Conservation (phyloP, 2,888 invertebrate genomes). For the Volucella zonaria region DNA sequence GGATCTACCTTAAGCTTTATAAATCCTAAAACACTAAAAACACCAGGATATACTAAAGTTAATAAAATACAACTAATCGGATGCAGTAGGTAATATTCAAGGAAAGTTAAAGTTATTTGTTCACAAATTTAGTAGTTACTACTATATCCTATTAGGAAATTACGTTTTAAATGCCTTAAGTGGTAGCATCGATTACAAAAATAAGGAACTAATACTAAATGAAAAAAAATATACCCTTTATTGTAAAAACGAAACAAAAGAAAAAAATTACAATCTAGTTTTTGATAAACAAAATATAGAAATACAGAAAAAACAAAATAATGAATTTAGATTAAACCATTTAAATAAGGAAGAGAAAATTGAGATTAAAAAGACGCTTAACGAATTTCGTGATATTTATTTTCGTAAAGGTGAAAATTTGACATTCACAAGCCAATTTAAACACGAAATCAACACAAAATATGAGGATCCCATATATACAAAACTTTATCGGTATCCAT, state of each 20-base stretch:
- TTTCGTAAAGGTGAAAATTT: no score
- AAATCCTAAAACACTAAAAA: slow-evolving; percentile 2
- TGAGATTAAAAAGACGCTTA: no score
- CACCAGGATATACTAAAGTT: slow-evolving; percentile 4
- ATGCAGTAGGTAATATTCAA: slow-evolving; percentile 1
- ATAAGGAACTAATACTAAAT: neutral
- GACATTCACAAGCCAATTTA: no score
- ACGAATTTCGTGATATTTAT: no score
- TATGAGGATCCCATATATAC: slow-evolving; percentile 1
- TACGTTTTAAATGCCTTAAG: neutral
- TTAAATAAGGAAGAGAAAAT: no score
- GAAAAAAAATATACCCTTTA: neutral
- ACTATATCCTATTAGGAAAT: neutral
- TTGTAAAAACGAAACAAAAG: neutral
- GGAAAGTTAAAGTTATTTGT: neutral
- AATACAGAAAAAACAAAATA: no score
- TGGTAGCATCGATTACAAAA: neutral
- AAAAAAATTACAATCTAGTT: no score
- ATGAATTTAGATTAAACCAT: no score
- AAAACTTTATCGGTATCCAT: neutral
- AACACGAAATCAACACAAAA: slow-evolving; percentile 16
- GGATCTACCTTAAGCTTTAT: neutral
- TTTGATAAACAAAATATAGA: no score
- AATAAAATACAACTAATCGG: slow-evolving; percentile 8
- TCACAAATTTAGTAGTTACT: no score